Evolutionary conservation across 2,797 vertebrate species (phyloP), one percentile per base, ranked within the genome.

Genomic region (Clarias platycephalus): DNA sequence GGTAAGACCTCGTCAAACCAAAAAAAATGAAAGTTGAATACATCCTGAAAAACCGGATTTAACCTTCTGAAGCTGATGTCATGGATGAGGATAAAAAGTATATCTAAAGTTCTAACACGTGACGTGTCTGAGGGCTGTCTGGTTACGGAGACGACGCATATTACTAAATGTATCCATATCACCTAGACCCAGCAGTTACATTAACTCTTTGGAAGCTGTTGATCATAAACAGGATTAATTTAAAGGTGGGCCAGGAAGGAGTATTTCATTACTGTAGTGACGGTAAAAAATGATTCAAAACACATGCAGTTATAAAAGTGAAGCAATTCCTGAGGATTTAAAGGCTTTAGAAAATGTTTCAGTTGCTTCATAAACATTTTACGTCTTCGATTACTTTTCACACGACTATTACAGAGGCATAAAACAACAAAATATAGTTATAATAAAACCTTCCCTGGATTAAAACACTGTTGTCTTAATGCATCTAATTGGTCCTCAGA

Each of bases 1-100:
- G 96, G 98, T 98, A 91, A 81, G 18, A 53, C 20, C 6, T 24
- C 10, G 1, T 70, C n/a, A 75, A 2, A 7, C 57, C 15, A 5
- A 62, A 67, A 68, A 22, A 2, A 76, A 24, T 22, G 64, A 7
- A 63, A 76, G 18, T 68, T 55, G 10, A 60, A 55, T 58, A 1
- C 66, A 66, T 22, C 18, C 8, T 20, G 15, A 13, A n/a, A n/a
- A 12, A n/a, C 12, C 24, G 16, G 44, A 20, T 71, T n/a, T 24
- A 71, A 49, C 37, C 68, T 24, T 71, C 37, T 71, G 22, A 44
- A n/a, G 37, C 9, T 40, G 37, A 63, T 63, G 15, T 66, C 26
- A 66, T 16, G 24, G n/a, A 5, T 53, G 40, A 53, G 40, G 24
- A 26, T 3, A 15, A 72, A 71, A 40, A 24, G 64, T 9, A 31